A percentile compares a stretch with the other conserved stretches of the same genome.
These are phyloP conservation scores for Semnornis frantzii DNA, from an alignment of 2,113 vertebrate species.

Conservation along the genomic window DNA sequence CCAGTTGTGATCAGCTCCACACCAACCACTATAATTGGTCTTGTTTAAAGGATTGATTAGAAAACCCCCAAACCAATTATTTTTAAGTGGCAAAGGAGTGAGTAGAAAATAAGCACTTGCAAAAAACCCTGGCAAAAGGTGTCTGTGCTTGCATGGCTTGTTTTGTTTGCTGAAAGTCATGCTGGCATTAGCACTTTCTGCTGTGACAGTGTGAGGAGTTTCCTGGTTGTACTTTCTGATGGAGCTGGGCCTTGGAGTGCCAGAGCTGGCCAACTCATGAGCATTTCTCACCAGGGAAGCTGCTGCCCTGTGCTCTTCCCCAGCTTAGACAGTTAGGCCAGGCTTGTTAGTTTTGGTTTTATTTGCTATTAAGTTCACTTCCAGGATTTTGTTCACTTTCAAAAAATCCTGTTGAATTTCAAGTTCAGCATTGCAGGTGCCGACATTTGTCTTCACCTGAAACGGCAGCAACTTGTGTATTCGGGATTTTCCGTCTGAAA, in stretches of 20 bases:
- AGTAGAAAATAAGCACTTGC: neutral
- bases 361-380: neutral
- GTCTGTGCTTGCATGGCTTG: neutral
- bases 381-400: neutral
- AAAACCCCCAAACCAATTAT: neutral
- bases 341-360: neutral
- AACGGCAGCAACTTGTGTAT: rapidly evolving
- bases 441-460: rapidly evolving
- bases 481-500: rapidly evolving
- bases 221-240: neutral
- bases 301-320: rapidly evolving
- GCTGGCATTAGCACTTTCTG: neutral
- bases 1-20: rapidly evolving
- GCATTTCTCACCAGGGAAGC: rapidly evolving
- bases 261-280: rapidly evolving
- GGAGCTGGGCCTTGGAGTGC: neutral
- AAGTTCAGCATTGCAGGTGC: rapidly evolving
- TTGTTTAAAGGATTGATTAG: neutral
- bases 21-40: rapidly evolving
- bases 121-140: neutral
- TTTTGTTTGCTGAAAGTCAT: rapidly evolving
- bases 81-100: neutral
- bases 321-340: rapidly evolving
- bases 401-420: neutral
- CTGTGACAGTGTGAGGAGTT: neutral